A percentile compares a stretch with the other conserved stretches of the same genome.
phyloP scores from a whole-genome alignment of 1,140 invertebrate genomes.

The Zaprionus vittiger region DNA sequence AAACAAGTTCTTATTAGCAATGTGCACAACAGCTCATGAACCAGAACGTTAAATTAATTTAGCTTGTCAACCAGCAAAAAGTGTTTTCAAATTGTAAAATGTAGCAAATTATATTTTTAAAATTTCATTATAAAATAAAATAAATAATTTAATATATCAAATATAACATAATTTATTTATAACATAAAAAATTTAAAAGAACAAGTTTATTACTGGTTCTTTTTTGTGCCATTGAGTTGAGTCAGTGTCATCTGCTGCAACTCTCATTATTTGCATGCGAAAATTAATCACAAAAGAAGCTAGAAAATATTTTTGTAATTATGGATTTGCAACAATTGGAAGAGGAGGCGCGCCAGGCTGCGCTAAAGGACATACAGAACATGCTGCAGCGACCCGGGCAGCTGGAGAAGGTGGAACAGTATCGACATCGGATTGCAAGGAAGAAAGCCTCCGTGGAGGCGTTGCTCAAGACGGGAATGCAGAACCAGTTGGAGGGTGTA shows the following conservation, averaged over 20 bases:
- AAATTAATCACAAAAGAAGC: slow-evolving; percentile 29
- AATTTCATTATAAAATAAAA: too few relatives aligned
- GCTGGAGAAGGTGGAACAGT: slow-evolving; percentile 92
- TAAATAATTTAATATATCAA: too few relatives aligned
- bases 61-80: too few relatives aligned
- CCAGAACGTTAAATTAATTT: too few relatives aligned
- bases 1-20: neutral
- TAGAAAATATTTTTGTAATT: neutral
- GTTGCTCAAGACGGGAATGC: slow-evolving; percentile 98
- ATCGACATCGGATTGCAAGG: slow-evolving; percentile 87
- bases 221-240: neutral
- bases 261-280: neutral
- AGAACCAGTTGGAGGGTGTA: slow-evolving; percentile 98
- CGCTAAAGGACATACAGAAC: slow-evolving; percentile 95
- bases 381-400: slow-evolving; percentile 98
- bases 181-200: too few relatives aligned
- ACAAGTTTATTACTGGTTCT: neutral
- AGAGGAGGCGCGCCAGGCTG: slow-evolving; percentile 92
- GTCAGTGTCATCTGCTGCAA: neutral
- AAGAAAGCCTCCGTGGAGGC: slow-evolving; percentile 98
- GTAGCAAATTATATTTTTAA: too few relatives aligned
- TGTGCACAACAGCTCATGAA: neutral
- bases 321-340: slow-evolving; percentile 94
- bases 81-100: too few relatives aligned
- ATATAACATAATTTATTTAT: too few relatives aligned